Base-by-base conservation (phyloP, 2,113 vertebrate genomes). In the Promerops cafer region DNA sequence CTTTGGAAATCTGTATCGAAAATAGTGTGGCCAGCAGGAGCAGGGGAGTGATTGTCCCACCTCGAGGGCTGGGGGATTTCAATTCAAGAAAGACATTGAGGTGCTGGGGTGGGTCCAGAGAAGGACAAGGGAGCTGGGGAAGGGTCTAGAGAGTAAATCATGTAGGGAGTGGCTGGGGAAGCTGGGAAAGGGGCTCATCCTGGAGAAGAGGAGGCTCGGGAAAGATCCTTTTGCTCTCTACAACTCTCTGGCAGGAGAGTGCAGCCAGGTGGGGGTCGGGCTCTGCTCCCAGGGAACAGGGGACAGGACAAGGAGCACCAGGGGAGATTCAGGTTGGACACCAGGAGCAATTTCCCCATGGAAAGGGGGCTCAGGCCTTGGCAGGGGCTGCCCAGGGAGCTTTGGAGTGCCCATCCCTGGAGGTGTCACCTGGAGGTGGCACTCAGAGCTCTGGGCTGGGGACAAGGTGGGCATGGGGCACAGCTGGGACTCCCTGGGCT, bases 401-500 rank as follows among this genome's bases (percentile, higher is more conserved):
- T 57, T 23, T 52, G 68, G 2, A 74, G 68, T 74, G 0, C 52
- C 68, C 52, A 74, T 7, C 44, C 37, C 77, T 52, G 59, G 1
- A 74, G 22, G 52, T 59, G 77, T 1, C 37, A 2, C 3, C 49
- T 81, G 77, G 33, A 13, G 0, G 31, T 74, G 86, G 44, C 68
- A 74, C 52, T 74, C 12, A 81, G 52, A 1, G 45, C 45, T 33
- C 83, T 69, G 83, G 33, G 45, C 63, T 69, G 47, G 42, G 21
- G 4, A 74, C 60, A 59, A 26, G 77, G 69, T 66, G 60, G 37
- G 3, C 8, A 42, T 6, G 0, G 4, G 37, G 22, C 44, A 52
- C 37, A 52, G 52, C 19, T 28, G 2, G 53, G 6, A 9, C 53
- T 75, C 0, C 0, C 0, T 18, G 69, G 1, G 0, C 2, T 60